phyloP scores from a whole-genome alignment of 2,797 vertebrate species.

The Falco berigora region DNA sequence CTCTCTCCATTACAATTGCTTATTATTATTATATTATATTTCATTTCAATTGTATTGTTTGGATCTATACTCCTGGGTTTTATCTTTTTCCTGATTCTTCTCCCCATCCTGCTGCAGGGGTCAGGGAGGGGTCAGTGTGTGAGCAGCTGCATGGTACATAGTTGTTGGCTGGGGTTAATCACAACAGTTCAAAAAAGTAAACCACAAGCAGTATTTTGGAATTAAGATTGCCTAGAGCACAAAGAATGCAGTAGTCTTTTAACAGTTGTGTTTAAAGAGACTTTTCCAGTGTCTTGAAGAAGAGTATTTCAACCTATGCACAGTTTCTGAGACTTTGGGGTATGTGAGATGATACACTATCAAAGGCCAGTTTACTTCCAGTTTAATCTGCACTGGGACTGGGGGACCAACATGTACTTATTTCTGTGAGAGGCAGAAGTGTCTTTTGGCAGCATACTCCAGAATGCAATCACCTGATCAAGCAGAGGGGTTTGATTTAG shows the following conservation, averaged over 20 bases:
- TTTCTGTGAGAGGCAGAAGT: background rate
- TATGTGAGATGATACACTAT: background rate
- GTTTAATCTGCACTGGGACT: background rate
- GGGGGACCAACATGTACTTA: background rate
- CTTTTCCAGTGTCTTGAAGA: background rate
- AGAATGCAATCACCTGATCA: background rate
- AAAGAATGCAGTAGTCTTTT: background rate
- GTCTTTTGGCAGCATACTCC: background rate
- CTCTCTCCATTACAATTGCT: no score
- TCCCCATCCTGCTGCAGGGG: no score
- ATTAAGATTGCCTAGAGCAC: background rate
- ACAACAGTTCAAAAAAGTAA: background rate
- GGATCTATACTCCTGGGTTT: no score
- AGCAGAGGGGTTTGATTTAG: background rate
- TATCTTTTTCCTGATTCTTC: no score
- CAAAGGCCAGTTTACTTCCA: background rate
- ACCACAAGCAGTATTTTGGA: background rate
- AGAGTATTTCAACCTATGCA: background rate
- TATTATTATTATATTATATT: no score
- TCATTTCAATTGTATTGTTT: no score
- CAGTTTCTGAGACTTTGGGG: background rate
- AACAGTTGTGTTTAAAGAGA: background rate
- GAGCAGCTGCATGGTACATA: no score
- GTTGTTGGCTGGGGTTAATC: no score
- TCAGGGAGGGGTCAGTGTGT: no score